Evolutionary conservation across 2,113 vertebrate genomes (phyloP), one percentile per base, ranked within the genome.

Genomic region (Anguilla rostrata): DNA sequence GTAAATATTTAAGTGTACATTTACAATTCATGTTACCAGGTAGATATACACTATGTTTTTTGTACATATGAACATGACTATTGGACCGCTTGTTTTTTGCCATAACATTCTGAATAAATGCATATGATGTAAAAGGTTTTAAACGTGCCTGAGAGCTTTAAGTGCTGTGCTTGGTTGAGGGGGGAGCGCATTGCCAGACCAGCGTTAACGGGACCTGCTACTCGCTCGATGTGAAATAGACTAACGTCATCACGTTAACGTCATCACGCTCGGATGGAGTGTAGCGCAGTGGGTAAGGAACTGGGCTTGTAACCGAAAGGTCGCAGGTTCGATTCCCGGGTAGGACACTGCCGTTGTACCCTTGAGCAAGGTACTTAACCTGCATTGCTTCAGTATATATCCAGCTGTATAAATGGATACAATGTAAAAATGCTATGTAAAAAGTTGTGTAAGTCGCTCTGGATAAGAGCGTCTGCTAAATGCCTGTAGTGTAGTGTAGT

Each of bases 1-100:
- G 86, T 84, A 84, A 84, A 84, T 84, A 87, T 80, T 84, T 84
- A 22, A 66, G 41, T 86, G 49, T 86, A 16, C 29, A 39, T 79
- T 57, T 75, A 60, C 39, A 39, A 43, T 66, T 71, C 39, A n/a
- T 71, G 71, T 84, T 12, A 85, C 39, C 8, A 39, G 26, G 34
- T 86, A 57, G 34, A 80, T 53, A 80, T 53, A 86, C 20, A 18
- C 18, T 22, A 71, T 71, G 41, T 85, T 86, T 34, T 78, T 49
- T 82, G 53, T n/a, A 82, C n/a, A 66, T 29, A 8, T 86, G 81
- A 41, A 78, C 80, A 63, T 49, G 43, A 41, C 53, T 83, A 78
- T 78, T 75, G 57, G 66, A 39, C 39, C 75, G 29, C 49, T 80
- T 60, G 60, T 66, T 66, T 79, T 79, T 82, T 82, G 41, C 71